Evolutionary conservation across 2,888 invertebrate genomes (phyloP).

Genomic region (Aporophyla nigra): DNA sequence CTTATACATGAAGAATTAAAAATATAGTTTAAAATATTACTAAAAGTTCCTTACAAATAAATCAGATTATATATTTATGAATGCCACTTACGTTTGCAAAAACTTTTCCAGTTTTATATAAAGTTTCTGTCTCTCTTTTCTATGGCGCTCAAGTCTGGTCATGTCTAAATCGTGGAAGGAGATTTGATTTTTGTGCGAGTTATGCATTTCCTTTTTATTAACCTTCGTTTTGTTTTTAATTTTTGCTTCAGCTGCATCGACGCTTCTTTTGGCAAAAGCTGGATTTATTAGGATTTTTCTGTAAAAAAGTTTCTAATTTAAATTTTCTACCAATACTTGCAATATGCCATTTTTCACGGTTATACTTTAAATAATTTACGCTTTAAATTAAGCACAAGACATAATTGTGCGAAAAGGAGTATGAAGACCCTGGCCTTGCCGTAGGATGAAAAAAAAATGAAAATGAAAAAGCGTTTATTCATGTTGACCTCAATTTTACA

Average conservation of each 20-base stretch:
- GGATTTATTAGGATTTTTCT: slow-evolving; percentile 86
- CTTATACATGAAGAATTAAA: background rate
- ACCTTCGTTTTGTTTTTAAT: slow-evolving; percentile 45
- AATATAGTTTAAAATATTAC: slow-evolving; percentile 38
- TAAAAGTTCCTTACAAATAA: slow-evolving; percentile 41
- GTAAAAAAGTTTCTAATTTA: slow-evolving; percentile 20
- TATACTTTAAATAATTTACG: background rate
- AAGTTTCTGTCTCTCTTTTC: slow-evolving; percentile 91
- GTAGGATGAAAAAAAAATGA: background rate
- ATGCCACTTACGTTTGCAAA: slow-evolving; percentile 91
- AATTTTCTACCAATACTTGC: background rate
- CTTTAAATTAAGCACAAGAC: background rate
- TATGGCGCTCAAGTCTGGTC: slow-evolving; percentile 88
- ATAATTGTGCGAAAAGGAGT: background rate
- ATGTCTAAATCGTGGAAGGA: slow-evolving; percentile 77
- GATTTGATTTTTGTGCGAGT: slow-evolving; percentile 73
- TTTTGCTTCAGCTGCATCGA: slow-evolving; percentile 66
- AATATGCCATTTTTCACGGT: too few relatives aligned
- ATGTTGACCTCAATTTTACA: too few relatives aligned
- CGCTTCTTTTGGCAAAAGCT: slow-evolving; percentile 87
- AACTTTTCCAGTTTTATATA: slow-evolving; percentile 92
- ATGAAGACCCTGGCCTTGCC: too few relatives aligned
- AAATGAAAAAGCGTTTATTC: too few relatives aligned
- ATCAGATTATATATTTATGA: slow-evolving; percentile 52
- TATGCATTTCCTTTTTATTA: slow-evolving; percentile 81